Percentiles rank a stretch among this genome's conserved stretches.
Conservation (phyloP, 2,113 vertebrate species). For the Limnothrissa miodon region DNA sequence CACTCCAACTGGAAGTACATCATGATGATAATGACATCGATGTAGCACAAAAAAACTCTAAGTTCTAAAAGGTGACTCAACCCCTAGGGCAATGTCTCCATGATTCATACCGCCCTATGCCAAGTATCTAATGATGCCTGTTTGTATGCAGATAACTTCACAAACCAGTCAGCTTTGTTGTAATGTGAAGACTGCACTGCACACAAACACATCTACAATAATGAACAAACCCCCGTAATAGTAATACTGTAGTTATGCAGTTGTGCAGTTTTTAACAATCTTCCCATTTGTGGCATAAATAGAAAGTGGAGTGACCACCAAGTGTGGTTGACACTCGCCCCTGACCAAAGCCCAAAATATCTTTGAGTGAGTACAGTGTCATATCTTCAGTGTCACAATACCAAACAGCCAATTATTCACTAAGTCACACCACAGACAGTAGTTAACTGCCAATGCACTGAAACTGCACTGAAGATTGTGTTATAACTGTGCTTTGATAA, state of each 20-base stretch:
- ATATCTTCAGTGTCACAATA: neutral
- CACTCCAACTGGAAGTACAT: neutral
- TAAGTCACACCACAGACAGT: neutral
- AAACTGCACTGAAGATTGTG: neutral
- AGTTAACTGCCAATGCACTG: neutral
- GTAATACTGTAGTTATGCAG: too few relatives aligned
- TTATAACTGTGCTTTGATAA: slow-evolving; percentile 2
- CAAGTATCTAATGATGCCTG: neutral
- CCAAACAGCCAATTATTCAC: neutral
- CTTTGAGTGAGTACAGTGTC: neutral
- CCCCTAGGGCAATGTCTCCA: neutral
- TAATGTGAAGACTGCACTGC: too few relatives aligned
- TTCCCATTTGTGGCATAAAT: too few relatives aligned
- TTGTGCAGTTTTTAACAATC: neutral
- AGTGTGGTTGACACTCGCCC: neutral
- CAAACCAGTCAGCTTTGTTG: neutral
- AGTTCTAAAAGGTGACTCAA: neutral
- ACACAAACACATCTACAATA: too few relatives aligned
- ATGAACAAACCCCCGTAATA: too few relatives aligned
- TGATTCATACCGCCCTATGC: neutral
- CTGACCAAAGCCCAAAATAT: neutral
- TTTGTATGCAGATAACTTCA: neutral
- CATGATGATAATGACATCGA: slow-evolving; percentile 4
- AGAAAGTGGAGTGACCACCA: neutral
- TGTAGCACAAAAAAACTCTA: neutral